These are phyloP conservation scores for Eciton burchellii DNA, from an alignment of 1,140 invertebrate genomes.

Conservation along the genomic window DNA sequence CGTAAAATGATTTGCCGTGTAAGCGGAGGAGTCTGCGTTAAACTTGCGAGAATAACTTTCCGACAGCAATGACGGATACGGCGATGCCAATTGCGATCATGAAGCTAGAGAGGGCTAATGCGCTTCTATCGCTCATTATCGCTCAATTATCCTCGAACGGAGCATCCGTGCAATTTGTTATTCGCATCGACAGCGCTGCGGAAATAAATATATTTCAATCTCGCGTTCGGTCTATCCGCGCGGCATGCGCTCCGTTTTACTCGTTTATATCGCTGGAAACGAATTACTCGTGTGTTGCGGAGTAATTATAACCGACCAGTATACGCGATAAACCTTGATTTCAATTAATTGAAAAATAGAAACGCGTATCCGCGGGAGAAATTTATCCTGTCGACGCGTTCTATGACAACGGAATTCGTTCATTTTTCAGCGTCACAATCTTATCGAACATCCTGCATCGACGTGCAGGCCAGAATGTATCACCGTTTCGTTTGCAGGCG, in stretches of 20 bases:
- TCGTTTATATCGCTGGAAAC: conserved; percentile 38
- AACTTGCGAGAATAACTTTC: conserved; percentile 10
- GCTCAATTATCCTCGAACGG: conserved; percentile 20
- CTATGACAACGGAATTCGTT: not conserved
- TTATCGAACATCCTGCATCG: conserved; percentile 1
- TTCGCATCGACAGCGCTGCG: not conserved
- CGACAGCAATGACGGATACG: not conserved
- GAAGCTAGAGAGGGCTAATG: too few species aligned
- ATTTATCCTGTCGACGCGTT: conserved; percentile 25
- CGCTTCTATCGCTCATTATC: conserved; percentile 2
- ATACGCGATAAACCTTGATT: conserved; percentile 35
- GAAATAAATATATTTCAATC: conserved; percentile 41
- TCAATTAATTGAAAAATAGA: conserved; percentile 34
- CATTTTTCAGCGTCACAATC: not conserved
- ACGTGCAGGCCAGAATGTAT: not conserved
- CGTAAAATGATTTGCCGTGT: not conserved
- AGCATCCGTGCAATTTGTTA: conserved; percentile 32
- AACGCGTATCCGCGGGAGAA: not conserved
- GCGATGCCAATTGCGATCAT: too few species aligned
- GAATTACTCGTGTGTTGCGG: conserved; percentile 1
- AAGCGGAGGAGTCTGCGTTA: not conserved
- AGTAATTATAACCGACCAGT: conserved; percentile 43
- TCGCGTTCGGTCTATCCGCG: conserved; percentile 26
- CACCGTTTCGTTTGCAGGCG: not conserved
- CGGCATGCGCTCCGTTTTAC: conserved; percentile 7